Percentiles rank a stretch among this genome's conserved stretches.
Evolutionary conservation across 2,797 vertebrate genomes (phyloP).

Genomic region (Enteromius anoplus): DNA sequence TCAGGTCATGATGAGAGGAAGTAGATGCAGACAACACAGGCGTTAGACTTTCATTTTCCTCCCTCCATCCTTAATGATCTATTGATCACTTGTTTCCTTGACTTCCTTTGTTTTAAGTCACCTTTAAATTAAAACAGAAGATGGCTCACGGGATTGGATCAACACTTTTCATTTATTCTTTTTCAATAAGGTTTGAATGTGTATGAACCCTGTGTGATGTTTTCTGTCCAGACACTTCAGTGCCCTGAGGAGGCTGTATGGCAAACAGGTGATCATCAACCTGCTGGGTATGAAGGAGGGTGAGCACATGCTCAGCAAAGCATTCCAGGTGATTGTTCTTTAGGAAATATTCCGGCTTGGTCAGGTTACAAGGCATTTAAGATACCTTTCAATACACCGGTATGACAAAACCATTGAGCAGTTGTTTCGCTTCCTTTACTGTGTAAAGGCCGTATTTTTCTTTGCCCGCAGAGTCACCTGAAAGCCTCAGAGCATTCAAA

Average conservation of each 20-base stretch:
- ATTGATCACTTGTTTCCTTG: not conserved
- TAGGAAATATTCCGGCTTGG: not conserved
- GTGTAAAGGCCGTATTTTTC: constrained; percentile 8
- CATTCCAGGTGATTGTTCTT: constrained; percentile 87
- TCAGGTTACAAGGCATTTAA: not conserved
- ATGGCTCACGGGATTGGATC: not conserved
- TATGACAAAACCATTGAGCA: not conserved
- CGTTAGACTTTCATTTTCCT: not conserved
- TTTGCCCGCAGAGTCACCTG: constrained; percentile 86
- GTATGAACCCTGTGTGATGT: constrained; percentile 18
- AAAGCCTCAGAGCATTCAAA: constrained; percentile 91
- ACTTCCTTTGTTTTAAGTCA: not conserved
- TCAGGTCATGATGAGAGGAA: constrained; percentile 29
- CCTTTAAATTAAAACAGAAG: too few relatives aligned
- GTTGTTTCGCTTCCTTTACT: not conserved
- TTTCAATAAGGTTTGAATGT: not conserved
- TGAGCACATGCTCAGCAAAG: constrained; percentile 98
- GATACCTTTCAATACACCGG: not conserved
- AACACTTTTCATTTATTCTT: not conserved
- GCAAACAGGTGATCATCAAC: constrained; percentile 96
- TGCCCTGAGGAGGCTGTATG: constrained; percentile 90
- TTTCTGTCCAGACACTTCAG: constrained; percentile 86
- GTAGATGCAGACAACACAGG: not conserved
- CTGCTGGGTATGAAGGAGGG: constrained; percentile 97
- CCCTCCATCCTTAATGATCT: not conserved